Evolutionary conservation across 2,797 vertebrate genomes (phyloP).

Genomic region (Ispidina lecontei): DNA sequence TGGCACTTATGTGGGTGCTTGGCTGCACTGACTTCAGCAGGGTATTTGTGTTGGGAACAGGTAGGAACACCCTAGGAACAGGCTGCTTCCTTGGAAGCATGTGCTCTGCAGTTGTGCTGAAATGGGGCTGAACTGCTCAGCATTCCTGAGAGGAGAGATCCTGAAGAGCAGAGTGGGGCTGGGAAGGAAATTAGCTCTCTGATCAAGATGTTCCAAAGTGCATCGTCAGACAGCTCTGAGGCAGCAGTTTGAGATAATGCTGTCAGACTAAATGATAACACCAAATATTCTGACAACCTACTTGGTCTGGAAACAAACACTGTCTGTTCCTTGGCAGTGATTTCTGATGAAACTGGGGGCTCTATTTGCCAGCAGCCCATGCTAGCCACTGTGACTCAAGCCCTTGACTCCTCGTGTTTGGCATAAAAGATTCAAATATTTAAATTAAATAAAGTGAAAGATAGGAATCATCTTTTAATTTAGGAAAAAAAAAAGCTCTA

Average conservation of each 20-base stretch:
- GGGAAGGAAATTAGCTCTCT: background rate
- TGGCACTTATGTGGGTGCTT: background rate
- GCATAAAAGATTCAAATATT: background rate
- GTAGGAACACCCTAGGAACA: fast-evolving
- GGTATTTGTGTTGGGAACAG: background rate
- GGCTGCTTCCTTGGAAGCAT: background rate
- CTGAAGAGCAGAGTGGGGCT: background rate
- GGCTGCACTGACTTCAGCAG: background rate
- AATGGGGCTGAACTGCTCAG: background rate
- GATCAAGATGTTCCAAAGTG: conserved; percentile 22
- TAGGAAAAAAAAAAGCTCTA: background rate
- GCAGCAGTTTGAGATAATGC: conserved; percentile 15
- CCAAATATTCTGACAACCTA: conserved; percentile 13
- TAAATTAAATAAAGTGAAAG: background rate
- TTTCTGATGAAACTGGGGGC: background rate
- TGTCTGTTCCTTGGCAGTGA: conserved; percentile 13
- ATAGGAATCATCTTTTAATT: background rate
- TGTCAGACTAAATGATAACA: conserved; percentile 11
- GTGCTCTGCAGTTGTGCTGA: fast-evolving
- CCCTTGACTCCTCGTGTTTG: background rate
- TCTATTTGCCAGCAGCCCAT: background rate
- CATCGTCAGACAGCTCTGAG: conserved; percentile 21
- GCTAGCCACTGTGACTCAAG: background rate
- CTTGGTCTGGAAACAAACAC: background rate
- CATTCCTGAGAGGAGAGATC: background rate